phyloP scores from a whole-genome alignment of 2,888 invertebrate genomes.

The Coecobrya sp. region DNA sequence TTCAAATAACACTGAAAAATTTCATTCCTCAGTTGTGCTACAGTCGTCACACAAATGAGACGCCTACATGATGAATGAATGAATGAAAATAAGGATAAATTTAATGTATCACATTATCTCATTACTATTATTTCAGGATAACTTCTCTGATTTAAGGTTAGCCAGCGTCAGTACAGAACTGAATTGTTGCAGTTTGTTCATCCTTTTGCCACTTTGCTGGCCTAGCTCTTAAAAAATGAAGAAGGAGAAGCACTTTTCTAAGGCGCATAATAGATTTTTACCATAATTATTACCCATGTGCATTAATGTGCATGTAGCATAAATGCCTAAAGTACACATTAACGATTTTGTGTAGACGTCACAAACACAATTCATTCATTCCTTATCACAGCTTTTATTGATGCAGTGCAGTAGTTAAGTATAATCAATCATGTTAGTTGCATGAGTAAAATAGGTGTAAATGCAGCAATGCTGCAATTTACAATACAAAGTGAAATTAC shows the following conservation, averaged over 20 bases:
- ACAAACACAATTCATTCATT: constrained; percentile 36
- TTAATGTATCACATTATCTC: constrained; percentile 47
- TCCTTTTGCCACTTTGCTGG: not conserved
- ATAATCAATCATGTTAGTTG: not conserved
- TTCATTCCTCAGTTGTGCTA: not conserved
- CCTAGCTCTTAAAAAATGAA: not conserved
- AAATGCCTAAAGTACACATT: not conserved
- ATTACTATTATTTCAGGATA: constrained; percentile 14
- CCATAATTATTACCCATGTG: not conserved
- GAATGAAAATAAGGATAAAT: constrained; percentile 41
- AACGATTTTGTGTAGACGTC: not conserved
- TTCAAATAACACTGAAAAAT: no score
- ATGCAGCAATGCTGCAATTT: not conserved
- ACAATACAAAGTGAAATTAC: not conserved
- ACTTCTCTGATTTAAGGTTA: not conserved
- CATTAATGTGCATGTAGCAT: not conserved
- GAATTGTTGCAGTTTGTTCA: not conserved
- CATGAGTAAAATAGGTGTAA: not conserved
- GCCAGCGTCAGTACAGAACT: not conserved
- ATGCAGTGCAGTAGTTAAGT: not conserved
- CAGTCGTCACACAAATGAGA: constrained; percentile 9
- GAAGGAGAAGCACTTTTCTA: not conserved
- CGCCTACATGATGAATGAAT: not conserved
- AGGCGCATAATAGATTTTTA: no score
- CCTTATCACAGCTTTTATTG: constrained; percentile 12